phyloP scores from a whole-genome alignment of 2,888 invertebrate species.

The Pseudococcus jackbeardsleyi region DNA sequence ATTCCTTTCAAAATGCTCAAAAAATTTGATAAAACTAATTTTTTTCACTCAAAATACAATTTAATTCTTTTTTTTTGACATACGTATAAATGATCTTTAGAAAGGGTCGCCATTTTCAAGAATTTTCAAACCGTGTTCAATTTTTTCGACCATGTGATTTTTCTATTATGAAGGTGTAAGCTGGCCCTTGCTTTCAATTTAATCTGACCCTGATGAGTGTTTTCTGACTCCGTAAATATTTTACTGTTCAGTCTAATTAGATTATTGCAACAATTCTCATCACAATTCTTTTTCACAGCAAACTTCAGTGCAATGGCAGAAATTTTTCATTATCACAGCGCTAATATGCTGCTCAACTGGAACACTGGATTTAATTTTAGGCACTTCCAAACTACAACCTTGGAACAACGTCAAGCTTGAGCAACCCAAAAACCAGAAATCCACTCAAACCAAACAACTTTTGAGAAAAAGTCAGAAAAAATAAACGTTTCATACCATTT shows the following conservation, averaged over 20 bases:
- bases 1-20: too few species aligned
- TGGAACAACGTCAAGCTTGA: conserved; percentile 73
- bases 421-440: background rate
- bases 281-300: conserved; percentile 70
- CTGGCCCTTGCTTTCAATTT: too few species aligned
- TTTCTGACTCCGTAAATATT: background rate
- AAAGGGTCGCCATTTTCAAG: too few species aligned
- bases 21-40: too few species aligned
- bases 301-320: conserved; percentile 76
- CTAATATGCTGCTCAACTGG: conserved; percentile 73
- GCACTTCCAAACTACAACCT: conserved; percentile 74
- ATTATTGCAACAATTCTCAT: conserved; percentile 25
- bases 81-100: too few species aligned
- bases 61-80: too few species aligned
- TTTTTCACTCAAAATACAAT: too few species aligned
- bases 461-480: background rate
- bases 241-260: too few species aligned
- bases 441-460: conserved; percentile 27
- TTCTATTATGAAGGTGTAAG: too few species aligned
- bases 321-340: conserved; percentile 75
- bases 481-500: background rate
- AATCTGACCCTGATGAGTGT: too few species aligned
- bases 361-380: conserved; percentile 73
- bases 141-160: too few species aligned
- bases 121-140: too few species aligned